Conservation (phyloP, 2,888 invertebrate genomes). For the Leptopterna dolabrata region DNA sequence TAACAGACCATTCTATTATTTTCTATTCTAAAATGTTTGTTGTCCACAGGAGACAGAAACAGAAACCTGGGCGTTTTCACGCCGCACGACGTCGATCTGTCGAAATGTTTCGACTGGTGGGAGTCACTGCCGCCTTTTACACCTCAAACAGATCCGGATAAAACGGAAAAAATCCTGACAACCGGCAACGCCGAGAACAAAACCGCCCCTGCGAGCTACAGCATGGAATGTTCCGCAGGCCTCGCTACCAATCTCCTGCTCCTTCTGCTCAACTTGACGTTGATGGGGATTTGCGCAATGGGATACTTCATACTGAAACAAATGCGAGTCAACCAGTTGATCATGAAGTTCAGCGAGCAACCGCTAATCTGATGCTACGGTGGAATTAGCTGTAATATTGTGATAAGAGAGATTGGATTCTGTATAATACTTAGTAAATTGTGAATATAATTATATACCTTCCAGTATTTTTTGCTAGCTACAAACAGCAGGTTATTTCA, state of each 20-base stretch:
- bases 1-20: background rate
- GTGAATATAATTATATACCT: no score
- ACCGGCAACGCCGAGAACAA: background rate
- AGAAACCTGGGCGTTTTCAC: background rate
- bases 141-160: background rate
- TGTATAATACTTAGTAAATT: no score
- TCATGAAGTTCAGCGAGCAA: background rate
- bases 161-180: no score
- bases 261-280: background rate
- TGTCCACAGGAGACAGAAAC: background rate
- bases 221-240: background rate
- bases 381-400: no score
- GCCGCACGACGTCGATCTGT: background rate
- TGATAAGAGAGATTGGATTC: no score
- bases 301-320: background rate
- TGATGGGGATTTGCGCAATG: background rate
- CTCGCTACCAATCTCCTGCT: background rate
- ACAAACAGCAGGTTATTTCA: no score
- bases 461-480: no score
- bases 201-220: background rate
- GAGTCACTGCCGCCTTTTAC: background rate
- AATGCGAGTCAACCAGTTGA: background rate
- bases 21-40: background rate
- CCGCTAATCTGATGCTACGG: background rate
- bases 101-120: slow-evolving; percentile 27